Evolutionary conservation across 1,140 invertebrate species (phyloP), one percentile per base, ranked within the genome.

Genomic region (Drosophila seguyi): DNA sequence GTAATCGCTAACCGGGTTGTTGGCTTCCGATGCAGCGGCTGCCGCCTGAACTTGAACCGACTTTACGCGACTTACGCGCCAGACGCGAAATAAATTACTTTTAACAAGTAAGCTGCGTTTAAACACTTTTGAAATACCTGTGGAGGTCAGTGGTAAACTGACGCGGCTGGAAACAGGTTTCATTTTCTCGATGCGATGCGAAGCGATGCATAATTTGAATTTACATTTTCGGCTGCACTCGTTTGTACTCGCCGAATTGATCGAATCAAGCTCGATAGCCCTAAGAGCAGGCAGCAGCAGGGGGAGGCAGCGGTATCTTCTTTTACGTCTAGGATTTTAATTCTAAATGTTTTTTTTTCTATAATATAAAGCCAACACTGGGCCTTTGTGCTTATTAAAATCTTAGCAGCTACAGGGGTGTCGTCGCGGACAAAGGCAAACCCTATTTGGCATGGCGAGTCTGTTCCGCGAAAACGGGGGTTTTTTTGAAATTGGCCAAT

Each of bases 101-200:
- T 72, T 50, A 74, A 60, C 79, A 76, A 81, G 66, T 75, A 29
- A 75, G 63, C 60, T 55, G 53, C 44, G 55, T 53, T 71, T 72
- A 67, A 72, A 62, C 52, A 62, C 75, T 65, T 67, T 67, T 81
- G 47, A 62, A 73, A 69, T 77, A 73, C 53, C 59, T 68, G 45
- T 76, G 57, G 78, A 81, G 82, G 82, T 86, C 82, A 86, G 75
- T 86, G 82, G 68, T 81, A 66, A 53, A 53, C 47, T 53, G 36
- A 68, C 22, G 55, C 34, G n/a, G 44, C 48, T 66, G 44, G 31
- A 84, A 85, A 86, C 82, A 68, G 78, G 82, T 86, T 86, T 85
- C 48, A 74, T 85, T 85, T 76, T 72, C 57, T 62, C 52, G 39
- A 57, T 42, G 47, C 58, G 22, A 57, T 39, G 53, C 20, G 34